phyloP scores from a whole-genome alignment of 2,797 vertebrate genomes.

The Acrocephalus scirpaceus region DNA sequence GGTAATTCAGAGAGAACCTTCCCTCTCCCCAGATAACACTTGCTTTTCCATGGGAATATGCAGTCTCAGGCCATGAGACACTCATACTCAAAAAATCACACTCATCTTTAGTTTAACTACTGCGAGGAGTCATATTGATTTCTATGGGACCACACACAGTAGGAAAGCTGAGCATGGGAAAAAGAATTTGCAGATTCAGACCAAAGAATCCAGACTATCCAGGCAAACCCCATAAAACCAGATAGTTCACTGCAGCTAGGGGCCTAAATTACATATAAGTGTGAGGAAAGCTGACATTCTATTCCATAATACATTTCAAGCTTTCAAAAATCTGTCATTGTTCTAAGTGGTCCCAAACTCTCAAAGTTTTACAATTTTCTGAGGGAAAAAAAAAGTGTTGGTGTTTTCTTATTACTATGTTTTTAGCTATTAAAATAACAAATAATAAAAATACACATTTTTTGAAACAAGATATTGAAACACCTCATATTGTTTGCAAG shows the following conservation, averaged over 20 bases:
- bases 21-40: not conserved
- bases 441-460: not conserved
- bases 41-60: not conserved
- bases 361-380: not conserved
- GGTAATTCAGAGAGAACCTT: not conserved
- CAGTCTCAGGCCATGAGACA: not conserved
- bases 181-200: constrained; percentile 17
- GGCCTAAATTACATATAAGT: not conserved
- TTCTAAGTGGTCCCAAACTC: not conserved
- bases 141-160: constrained; percentile 48
- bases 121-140: not conserved
- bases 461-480: not conserved
- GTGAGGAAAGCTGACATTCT: not conserved
- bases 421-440: not conserved
- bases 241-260: not conserved
- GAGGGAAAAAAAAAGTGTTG: not conserved
- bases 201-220: constrained; percentile 34
- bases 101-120: not conserved
- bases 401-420: not conserved
- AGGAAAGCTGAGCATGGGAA: constrained; percentile 15
- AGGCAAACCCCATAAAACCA: constrained; percentile 18
- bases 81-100: not conserved
- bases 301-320: not conserved
- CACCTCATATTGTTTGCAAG: not conserved
- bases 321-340: not conserved